Evolutionary conservation across 2,113 vertebrate genomes (phyloP).

Genomic region (Cygnus buccinator): DNA sequence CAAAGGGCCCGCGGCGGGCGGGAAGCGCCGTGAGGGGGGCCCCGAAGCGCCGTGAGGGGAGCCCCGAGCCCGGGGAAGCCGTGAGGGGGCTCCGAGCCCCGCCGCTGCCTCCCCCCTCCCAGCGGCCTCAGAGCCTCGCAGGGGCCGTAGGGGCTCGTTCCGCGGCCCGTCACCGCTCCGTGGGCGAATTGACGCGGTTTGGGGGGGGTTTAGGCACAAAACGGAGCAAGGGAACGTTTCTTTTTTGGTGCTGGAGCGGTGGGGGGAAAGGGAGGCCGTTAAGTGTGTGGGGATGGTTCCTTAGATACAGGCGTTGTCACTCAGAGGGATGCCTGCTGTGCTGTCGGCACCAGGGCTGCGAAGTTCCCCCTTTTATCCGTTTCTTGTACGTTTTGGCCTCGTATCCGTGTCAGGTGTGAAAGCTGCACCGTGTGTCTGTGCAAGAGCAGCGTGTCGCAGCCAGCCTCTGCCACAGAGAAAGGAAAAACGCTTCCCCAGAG

Average conservation of each 20-base stretch:
- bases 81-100: too few species aligned
- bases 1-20: too few species aligned
- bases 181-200: background rate
- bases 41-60: too few species aligned
- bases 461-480: background rate
- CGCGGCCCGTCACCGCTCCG: background rate
- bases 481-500: background rate
- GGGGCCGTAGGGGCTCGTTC: fast-evolving
- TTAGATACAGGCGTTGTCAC: background rate
- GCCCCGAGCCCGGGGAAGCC: too few species aligned
- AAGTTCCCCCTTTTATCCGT: fast-evolving
- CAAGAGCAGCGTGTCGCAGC: fast-evolving
- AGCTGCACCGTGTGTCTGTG: background rate
- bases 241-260: background rate
- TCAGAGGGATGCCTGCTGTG: fast-evolving
- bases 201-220: too few species aligned
- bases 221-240: fast-evolving
- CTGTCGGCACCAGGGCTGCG: background rate
- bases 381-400: fast-evolving
- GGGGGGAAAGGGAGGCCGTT: fast-evolving
- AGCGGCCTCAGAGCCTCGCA: too few species aligned
- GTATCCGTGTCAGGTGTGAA: background rate
- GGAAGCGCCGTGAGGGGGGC: too few species aligned
- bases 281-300: background rate
- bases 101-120: too few species aligned